A percentile compares a stretch with the other conserved stretches of the same genome.
Evolutionary conservation across 1,140 invertebrate genomes (phyloP).

Genomic region (Anastrepha obliqua): DNA sequence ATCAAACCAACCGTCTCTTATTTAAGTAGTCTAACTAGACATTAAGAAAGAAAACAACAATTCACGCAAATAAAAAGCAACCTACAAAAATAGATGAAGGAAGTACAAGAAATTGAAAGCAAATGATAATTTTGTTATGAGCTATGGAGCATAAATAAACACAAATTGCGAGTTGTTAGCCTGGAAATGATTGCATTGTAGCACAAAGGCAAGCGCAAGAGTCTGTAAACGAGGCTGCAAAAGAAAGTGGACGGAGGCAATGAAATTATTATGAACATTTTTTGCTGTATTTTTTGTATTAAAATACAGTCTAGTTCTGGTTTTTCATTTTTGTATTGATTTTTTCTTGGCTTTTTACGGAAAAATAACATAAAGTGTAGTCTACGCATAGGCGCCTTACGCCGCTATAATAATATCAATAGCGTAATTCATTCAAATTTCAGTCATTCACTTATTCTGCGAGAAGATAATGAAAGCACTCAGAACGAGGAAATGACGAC

Average conservation of each 20-base stretch:
- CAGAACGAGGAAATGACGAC: not conserved
- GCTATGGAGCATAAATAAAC: not conserved
- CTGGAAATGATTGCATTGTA: not conserved
- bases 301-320: too few relatives aligned
- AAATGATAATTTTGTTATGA: not conserved
- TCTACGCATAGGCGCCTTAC: constrained; percentile 12
- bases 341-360: too few relatives aligned
- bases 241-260: not conserved
- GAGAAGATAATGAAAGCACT: not conserved
- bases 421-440: constrained; percentile 23
- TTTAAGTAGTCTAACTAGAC: too few relatives aligned
- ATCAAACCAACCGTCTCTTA: too few relatives aligned
- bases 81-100: not conserved
- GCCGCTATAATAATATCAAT: not conserved
- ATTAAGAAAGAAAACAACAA: too few relatives aligned
- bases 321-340: too few relatives aligned
- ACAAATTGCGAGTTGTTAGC: not conserved
- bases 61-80: too few relatives aligned
- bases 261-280: too few relatives aligned
- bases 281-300: too few relatives aligned
- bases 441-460: constrained; percentile 4
- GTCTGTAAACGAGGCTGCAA: not conserved
- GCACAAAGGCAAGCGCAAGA: not conserved
- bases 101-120: not conserved
- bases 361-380: not conserved